Percentiles rank a stretch among this genome's conserved stretches.
Evolutionary conservation across 1,140 invertebrate genomes (phyloP).

Genomic region (Formica exsecta): DNA sequence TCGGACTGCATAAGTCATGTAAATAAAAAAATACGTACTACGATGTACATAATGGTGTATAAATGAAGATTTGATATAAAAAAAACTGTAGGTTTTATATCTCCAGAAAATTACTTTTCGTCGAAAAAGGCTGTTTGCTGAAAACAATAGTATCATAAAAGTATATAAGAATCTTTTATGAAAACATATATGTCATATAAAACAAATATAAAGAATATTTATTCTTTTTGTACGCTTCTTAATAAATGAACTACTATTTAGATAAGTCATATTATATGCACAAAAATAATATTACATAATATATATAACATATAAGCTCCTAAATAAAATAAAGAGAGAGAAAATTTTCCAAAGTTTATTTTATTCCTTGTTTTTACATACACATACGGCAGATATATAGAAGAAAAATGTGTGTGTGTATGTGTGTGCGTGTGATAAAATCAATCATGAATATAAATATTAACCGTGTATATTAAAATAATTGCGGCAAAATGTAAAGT

Average conservation of each 20-base stretch:
- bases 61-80: slow-evolving; percentile 28
- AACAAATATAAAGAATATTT: background rate
- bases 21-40: slow-evolving; percentile 21
- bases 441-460: background rate
- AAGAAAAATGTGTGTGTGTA: too few species aligned
- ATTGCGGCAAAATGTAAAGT: background rate
- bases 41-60: background rate
- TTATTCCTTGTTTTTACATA: background rate
- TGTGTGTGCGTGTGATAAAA: background rate
- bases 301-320: background rate
- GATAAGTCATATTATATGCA: background rate
- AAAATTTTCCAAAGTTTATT: too few species aligned
- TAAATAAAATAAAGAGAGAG: background rate
- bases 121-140: background rate
- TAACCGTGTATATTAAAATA: background rate
- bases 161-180: background rate
- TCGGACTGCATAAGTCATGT: background rate
- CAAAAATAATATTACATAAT: background rate
- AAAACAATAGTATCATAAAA: background rate
- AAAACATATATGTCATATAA: background rate
- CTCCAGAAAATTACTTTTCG: background rate
- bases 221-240: background rate
- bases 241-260: background rate
- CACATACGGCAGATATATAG: too few species aligned
- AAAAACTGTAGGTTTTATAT: background rate